A percentile compares a stretch with the other conserved stretches of the same genome.
Conservation (phyloP, 2,888 invertebrate species). For the Chelonus formosanus region DNA sequence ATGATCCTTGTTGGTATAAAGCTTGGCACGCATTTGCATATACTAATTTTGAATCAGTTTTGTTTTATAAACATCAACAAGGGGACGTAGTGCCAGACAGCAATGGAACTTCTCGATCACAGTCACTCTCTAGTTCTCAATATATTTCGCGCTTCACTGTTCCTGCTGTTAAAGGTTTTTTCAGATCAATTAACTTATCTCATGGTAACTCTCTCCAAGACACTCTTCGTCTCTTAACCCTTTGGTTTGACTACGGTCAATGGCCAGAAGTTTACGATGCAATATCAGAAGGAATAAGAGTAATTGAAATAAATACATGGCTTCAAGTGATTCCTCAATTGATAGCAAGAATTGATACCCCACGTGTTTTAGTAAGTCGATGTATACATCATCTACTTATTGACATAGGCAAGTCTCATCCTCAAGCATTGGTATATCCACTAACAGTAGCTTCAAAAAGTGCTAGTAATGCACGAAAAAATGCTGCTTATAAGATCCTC, state of each 20-base stretch:
- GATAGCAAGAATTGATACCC: conserved; percentile 97
- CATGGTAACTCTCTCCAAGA: conserved; percentile 95
- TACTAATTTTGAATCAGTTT: conserved; percentile 95
- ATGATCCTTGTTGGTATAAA: conserved; percentile 91
- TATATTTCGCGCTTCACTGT: conserved; percentile 84
- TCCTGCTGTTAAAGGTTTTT: conserved; percentile 94
- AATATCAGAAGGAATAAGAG: conserved; percentile 88
- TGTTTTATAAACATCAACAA: conserved; percentile 71
- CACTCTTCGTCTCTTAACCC: conserved; percentile 90
- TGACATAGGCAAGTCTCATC: conserved; percentile 97
- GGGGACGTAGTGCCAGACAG: conserved; percentile 45
- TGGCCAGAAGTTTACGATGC: conserved; percentile 94
- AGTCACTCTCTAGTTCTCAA: conserved; percentile 62
- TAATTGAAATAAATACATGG: conserved; percentile 98
- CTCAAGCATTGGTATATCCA: conserved; percentile 97
- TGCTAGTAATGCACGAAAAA: conserved; percentile 82
- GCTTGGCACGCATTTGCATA: conserved; percentile 99
- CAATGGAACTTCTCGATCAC: conserved; percentile 20
- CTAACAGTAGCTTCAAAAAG: conserved; percentile 97
- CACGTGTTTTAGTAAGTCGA: conserved; percentile 85
- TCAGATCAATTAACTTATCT: conserved; percentile 92
- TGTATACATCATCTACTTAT: conserved; percentile 92
- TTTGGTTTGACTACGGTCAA: conserved; percentile 99
- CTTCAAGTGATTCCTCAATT: conserved; percentile 98
- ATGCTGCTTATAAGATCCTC: conserved; percentile 93